Percentiles rank a stretch among this genome's conserved stretches.
Conservation (phyloP, 2,888 invertebrate genomes). For the Macroteleia sp. region DNA sequence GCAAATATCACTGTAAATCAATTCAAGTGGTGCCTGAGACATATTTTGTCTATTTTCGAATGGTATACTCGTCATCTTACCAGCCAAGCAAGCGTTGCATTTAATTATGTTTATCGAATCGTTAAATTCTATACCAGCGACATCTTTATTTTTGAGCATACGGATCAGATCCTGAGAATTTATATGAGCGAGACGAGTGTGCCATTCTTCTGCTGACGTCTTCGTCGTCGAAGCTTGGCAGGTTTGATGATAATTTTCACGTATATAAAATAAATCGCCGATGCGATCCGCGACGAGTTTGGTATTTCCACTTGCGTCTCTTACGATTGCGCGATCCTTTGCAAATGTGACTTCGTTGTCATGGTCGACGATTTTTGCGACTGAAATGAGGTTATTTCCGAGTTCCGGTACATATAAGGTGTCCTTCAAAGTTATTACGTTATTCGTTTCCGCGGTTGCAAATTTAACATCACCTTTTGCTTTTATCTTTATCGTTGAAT, state of each 20-base stretch:
- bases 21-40: slow-evolving; percentile 22
- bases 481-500: neutral
- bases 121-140: neutral
- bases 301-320: too few species aligned
- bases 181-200: slow-evolving; percentile 55
- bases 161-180: slow-evolving; percentile 29
- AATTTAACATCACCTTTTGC: slow-evolving; percentile 29
- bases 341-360: slow-evolving; percentile 1
- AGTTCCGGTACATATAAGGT: slow-evolving; percentile 18
- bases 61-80: neutral
- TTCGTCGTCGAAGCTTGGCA: too few species aligned
- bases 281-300: too few species aligned
- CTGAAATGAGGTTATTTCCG: slow-evolving; percentile 9
- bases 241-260: too few species aligned
- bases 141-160: neutral
- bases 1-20: slow-evolving; percentile 64
- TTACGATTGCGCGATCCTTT: too few species aligned
- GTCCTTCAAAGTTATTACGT: neutral
- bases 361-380: slow-evolving; percentile 15
- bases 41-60: neutral
- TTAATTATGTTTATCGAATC: neutral
- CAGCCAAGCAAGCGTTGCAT: neutral
- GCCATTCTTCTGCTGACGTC: too few species aligned
- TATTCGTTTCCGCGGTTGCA: neutral
- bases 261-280: slow-evolving; percentile 1